Evolutionary conservation across 1,140 invertebrate species (phyloP), one percentile per base, ranked within the genome.

Genomic region (Nebria ingens): DNA sequence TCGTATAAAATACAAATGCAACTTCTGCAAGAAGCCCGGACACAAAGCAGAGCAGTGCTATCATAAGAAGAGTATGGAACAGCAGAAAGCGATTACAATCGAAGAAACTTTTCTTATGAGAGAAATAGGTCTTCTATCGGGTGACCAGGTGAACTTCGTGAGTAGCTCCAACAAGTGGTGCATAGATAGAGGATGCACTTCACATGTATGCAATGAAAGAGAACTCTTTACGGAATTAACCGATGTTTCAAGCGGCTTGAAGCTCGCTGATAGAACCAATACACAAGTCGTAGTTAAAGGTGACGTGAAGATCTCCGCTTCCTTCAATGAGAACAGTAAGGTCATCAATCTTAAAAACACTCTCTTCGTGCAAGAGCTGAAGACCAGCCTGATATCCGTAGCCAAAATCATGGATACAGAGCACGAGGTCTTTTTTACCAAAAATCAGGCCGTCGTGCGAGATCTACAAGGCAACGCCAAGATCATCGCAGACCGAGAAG

Each of bases 331-430:
- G 6, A 9, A 13, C 13, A 2, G 21, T 2, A 25, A 40, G 19
- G 53, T 29, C 4, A 9, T 55, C 17, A 58, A 13, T 3, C 1
- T 58, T 2, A 20, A 58, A 55, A 58, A 55, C 19, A 52, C 54
- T 12, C 38, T 55, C 2, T 58, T 34, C 53, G 55, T 56, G 1
- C 58, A 56, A 0, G 42, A 60, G 3, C 50, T 58, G 3, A 51
- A 54, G 3, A 55, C 15, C 1, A 62, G 58, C 21, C 23, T 60
- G 2, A 40, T 60, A 0, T 62, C 61, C 1, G 51, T 62, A 0
- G 19, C 58, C 0, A 62, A 60, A 51, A 55, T 60, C 34, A 56
- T 60, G 0, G 56, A 60, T 22, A 50, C 17, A 2, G 55, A 53
- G 3, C 20, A 57, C 21, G 52, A 59, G 40, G 56, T 59, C 12